Evolutionary conservation across 2,888 invertebrate genomes (phyloP).

Genomic region (Anarsia innoxiella): DNA sequence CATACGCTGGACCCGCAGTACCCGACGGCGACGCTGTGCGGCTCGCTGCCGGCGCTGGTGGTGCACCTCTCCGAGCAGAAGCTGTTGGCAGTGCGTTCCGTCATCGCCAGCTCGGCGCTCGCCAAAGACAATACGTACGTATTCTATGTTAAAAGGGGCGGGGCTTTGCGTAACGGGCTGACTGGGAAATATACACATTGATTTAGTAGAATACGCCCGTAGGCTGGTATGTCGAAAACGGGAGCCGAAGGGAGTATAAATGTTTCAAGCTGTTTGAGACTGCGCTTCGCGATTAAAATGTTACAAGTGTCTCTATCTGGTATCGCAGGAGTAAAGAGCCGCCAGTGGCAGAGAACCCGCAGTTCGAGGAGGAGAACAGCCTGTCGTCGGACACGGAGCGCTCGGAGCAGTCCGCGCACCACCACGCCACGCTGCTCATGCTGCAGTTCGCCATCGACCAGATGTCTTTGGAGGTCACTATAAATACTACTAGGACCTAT

Average conservation of each 20-base stretch:
- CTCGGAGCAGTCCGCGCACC: constrained; percentile 47
- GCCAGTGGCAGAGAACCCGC: constrained; percentile 22
- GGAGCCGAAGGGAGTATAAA: too few relatives aligned
- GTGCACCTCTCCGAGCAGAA: constrained; percentile 95
- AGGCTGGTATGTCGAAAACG: too few relatives aligned
- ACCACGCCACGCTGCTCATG: constrained; percentile 80
- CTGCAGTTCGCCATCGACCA: constrained; percentile 92
- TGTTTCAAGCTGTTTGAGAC: too few relatives aligned
- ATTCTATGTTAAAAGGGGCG: too few relatives aligned
- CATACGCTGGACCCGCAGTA: constrained; percentile 90
- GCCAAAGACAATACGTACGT: neutral
- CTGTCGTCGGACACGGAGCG: constrained; percentile 59
- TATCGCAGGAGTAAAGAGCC: constrained; percentile 16
- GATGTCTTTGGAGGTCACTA: constrained; percentile 83
- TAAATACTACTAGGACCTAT: too few relatives aligned
- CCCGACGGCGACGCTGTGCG: constrained; percentile 88
- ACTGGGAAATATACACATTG: too few relatives aligned
- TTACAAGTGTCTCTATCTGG: too few relatives aligned
- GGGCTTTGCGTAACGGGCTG: too few relatives aligned
- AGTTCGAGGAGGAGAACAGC: constrained; percentile 56
- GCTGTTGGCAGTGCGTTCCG: constrained; percentile 71
- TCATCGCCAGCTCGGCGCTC: constrained; percentile 27
- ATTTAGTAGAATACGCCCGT: too few relatives aligned
- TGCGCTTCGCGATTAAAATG: too few relatives aligned
- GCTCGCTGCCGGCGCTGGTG: constrained; percentile 89